phyloP scores from a whole-genome alignment of 1,140 invertebrate species.

The Diachasma alloeum region DNA sequence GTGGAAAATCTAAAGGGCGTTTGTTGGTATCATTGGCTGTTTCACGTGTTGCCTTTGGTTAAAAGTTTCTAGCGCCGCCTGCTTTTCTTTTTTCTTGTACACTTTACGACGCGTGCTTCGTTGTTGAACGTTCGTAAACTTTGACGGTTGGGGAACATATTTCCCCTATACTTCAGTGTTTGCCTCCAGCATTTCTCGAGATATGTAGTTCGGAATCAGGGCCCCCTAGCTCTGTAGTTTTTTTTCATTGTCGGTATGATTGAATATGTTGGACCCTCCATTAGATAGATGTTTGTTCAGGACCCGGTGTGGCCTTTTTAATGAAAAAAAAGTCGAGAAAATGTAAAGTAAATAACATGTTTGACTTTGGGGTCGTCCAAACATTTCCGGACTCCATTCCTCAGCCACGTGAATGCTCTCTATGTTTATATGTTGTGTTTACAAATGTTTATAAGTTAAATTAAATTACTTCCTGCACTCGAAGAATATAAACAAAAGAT shows the following conservation, averaged over 20 bases:
- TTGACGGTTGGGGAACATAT: background rate
- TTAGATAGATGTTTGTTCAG: constrained; percentile 29
- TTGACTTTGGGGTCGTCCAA: background rate
- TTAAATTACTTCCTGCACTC: background rate
- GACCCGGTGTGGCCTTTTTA: constrained; percentile 14
- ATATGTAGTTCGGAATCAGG: constrained; percentile 14
- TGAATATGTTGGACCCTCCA: constrained; percentile 1
- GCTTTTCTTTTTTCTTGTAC: background rate
- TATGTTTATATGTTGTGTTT: background rate
- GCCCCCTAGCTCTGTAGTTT: constrained; percentile 23
- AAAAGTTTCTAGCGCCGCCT: background rate
- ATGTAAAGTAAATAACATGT: background rate
- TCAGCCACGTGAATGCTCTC: background rate
- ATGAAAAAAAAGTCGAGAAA: background rate
- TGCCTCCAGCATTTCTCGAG: constrained; percentile 38
- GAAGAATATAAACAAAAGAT: background rate
- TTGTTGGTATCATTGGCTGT: background rate
- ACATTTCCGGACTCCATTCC: background rate
- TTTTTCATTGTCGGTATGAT: background rate
- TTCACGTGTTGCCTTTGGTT: background rate
- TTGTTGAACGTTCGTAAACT: background rate
- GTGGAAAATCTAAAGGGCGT: background rate
- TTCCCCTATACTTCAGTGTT: constrained; percentile 30
- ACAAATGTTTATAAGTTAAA: background rate
- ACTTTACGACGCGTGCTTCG: background rate